These are phyloP conservation scores for Lepus europaeus DNA, from an alignment of 2,113 vertebrate species.

Conservation along the genomic window DNA sequence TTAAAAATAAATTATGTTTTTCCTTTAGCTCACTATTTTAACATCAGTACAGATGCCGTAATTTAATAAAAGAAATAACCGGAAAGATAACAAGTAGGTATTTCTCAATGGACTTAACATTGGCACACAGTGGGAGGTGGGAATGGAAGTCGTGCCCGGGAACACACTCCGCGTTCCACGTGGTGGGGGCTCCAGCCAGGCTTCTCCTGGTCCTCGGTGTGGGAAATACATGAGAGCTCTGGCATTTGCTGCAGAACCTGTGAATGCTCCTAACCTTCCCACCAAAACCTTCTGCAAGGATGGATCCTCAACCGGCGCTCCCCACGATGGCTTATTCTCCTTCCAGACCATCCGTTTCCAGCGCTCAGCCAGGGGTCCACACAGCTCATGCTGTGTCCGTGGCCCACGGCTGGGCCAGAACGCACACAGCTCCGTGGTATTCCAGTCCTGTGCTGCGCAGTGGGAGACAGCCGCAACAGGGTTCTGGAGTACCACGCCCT, in stretches of 20 bases:
- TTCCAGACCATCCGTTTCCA: neutral
- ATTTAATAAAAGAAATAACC: conserved; percentile 20
- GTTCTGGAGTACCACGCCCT: neutral
- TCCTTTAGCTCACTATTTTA: neutral
- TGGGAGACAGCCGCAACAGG: neutral
- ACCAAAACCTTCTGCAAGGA: neutral
- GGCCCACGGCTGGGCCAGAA: rapidly evolving
- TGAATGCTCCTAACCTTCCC: neutral
- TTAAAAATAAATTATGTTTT: neutral
- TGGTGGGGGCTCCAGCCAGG: neutral
- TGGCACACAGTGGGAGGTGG: neutral
- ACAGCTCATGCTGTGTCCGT: neutral
- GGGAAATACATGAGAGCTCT: neutral
- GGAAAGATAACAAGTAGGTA: conserved; percentile 12
- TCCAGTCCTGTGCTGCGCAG: neutral
- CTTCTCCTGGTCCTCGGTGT: neutral
- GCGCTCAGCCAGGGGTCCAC: neutral
- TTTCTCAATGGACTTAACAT: neutral
- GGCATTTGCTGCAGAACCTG: neutral
- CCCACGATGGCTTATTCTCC: neutral
- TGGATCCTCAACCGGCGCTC: neutral
- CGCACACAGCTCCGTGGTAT: rapidly evolving
- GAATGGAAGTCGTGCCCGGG: neutral
- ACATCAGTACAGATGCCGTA: neutral
- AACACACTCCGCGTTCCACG: rapidly evolving